Evolutionary conservation across 1,140 invertebrate genomes (phyloP).

Genomic region (Diorhabda elongata): DNA sequence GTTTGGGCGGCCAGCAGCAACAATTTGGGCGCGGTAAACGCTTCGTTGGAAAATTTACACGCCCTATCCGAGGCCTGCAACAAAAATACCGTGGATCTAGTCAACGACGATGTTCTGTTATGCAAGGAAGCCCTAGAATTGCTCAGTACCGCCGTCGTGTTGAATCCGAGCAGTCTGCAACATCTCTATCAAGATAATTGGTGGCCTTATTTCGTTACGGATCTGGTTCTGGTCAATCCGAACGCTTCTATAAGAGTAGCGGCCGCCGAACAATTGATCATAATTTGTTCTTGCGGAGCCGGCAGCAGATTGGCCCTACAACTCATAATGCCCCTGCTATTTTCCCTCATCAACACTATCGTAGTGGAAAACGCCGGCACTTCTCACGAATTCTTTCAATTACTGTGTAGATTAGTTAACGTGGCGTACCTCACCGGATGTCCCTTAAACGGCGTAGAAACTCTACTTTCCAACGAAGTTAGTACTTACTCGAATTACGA

Average conservation of each 20-base stretch:
- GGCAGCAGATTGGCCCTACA: conserved; percentile 58
- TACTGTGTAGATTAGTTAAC: conserved; percentile 72
- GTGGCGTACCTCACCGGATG: conserved; percentile 68
- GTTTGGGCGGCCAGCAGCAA: conserved; percentile 75
- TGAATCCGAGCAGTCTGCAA: conserved; percentile 79
- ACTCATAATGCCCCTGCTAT: conserved; percentile 72
- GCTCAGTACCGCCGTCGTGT: conserved; percentile 79
- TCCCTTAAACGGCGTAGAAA: conserved; percentile 64
- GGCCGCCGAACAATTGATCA: conserved; percentile 77
- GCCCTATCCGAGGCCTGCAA: conserved; percentile 50
- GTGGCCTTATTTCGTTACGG: conserved; percentile 89
- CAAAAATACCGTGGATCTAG: conserved; percentile 49
- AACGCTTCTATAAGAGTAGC: conserved; percentile 66
- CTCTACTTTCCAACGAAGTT: conserved; percentile 65
- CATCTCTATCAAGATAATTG: conserved; percentile 52
- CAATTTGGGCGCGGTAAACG: conserved; percentile 63
- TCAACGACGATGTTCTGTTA: conserved; percentile 60
- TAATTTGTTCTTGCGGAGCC: conserved; percentile 70
- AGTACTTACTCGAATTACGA: background rate
- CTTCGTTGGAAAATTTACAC: conserved; percentile 64
- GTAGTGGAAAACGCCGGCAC: conserved; percentile 74
- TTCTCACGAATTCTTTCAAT: conserved; percentile 76
- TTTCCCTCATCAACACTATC: conserved; percentile 69
- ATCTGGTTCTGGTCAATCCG: conserved; percentile 78
- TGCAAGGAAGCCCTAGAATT: conserved; percentile 91